A percentile compares a stretch with the other conserved stretches of the same genome.
Evolutionary conservation across 35 echinoderm and acorn worm genomes (phyloP).

Genomic region (Apostichopus parvimensis): DNA sequence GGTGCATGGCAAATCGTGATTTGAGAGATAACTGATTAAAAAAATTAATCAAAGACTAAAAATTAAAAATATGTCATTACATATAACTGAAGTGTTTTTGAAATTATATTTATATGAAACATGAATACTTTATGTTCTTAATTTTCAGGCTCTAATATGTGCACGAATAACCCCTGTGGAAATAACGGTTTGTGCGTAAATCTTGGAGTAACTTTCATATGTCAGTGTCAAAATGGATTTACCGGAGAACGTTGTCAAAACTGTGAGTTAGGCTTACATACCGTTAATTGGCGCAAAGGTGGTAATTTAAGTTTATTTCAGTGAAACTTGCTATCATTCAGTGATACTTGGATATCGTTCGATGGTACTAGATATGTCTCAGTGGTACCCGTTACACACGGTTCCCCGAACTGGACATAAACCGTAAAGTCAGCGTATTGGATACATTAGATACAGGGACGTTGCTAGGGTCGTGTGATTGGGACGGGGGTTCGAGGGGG

Average conservation of each 20-base stretch:
- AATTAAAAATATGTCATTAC: too few relatives aligned
- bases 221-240: conserved; percentile 4
- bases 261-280: not conserved
- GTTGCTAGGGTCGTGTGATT: too few relatives aligned
- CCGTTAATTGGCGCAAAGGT: not conserved
- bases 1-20: too few relatives aligned
- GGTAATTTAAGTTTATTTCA: not conserved
- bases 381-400: not conserved
- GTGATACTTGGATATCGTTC: not conserved
- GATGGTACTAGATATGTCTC: not conserved
- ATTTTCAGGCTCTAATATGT: not conserved
- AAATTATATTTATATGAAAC: too few relatives aligned
- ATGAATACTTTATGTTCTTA: not conserved
- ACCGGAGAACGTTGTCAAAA: conserved; percentile 16
- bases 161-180: not conserved
- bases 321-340: too few relatives aligned
- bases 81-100: too few relatives aligned
- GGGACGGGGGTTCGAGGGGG: too few relatives aligned
- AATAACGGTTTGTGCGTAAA: not conserved
- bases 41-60: too few relatives aligned
- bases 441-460: too few relatives aligned
- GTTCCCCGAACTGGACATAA: not conserved
- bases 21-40: too few relatives aligned
- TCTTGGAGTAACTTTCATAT: not conserved
- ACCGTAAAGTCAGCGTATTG: too few relatives aligned